These are phyloP conservation scores for Antheraea mylitta DNA, from an alignment of 1,140 invertebrate species.

Conservation along the genomic window DNA sequence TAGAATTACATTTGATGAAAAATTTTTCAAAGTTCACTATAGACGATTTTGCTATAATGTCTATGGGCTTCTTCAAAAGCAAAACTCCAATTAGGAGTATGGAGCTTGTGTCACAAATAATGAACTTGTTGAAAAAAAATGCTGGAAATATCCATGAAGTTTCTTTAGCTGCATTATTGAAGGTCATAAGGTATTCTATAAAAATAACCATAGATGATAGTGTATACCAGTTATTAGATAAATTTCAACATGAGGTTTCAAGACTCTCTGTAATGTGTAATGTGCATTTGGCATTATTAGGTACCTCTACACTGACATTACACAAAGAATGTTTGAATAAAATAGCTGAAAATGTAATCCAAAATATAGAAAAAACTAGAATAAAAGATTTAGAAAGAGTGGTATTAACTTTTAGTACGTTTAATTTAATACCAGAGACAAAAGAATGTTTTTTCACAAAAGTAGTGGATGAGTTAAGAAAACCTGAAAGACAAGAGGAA, in stretches of 20 bases:
- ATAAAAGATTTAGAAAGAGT: slow-evolving; percentile 84
- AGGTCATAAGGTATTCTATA: slow-evolving; percentile 75
- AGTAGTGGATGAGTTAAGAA: slow-evolving; percentile 76
- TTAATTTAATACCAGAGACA: slow-evolving; percentile 74
- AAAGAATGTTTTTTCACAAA: slow-evolving; percentile 70
- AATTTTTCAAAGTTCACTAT: slow-evolving; percentile 67
- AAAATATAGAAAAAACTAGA: slow-evolving; percentile 57
- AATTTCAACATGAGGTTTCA: slow-evolving; percentile 65
- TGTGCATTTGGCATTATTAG: slow-evolving; percentile 79
- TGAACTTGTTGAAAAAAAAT: slow-evolving; percentile 60
- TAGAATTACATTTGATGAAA: slow-evolving; percentile 76
- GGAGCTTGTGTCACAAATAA: slow-evolving; percentile 68
- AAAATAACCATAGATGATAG: slow-evolving; percentile 41
- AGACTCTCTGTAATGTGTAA: slow-evolving; percentile 71
- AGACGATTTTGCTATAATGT: slow-evolving; percentile 80
- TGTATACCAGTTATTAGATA: slow-evolving; percentile 58
- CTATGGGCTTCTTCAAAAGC: slow-evolving; percentile 82
- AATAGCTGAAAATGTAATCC: slow-evolving; percentile 53
- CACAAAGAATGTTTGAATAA: slow-evolving; percentile 57
- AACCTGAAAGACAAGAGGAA: slow-evolving; percentile 68
- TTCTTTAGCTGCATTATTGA: slow-evolving; percentile 78
- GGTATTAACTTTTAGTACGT: slow-evolving; percentile 75
- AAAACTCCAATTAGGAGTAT: slow-evolving; percentile 75
- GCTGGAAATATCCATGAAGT: slow-evolving; percentile 74
- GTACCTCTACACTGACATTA: slow-evolving; percentile 65